These are phyloP conservation scores for Acromyrmex heyeri DNA, from an alignment of 1,140 invertebrate genomes.

Conservation along the genomic window DNA sequence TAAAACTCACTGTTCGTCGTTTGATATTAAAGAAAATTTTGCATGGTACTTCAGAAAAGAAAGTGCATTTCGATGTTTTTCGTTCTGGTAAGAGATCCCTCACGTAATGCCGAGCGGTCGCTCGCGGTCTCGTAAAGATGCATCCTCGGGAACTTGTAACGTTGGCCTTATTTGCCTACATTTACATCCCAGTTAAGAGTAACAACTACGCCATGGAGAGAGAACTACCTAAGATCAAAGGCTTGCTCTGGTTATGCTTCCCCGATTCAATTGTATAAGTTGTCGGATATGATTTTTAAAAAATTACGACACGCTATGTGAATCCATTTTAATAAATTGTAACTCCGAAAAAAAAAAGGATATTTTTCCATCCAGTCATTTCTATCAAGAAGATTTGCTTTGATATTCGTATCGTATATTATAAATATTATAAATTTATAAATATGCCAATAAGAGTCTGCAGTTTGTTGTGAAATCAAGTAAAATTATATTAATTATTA, in stretches of 20 bases:
- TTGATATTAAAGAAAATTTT: conserved; percentile 53
- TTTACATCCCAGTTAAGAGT: conserved; percentile 52
- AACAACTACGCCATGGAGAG: conserved; percentile 27
- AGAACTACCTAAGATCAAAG: conserved; percentile 41
- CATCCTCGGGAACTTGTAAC: conserved; percentile 35
- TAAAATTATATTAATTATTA: background rate
- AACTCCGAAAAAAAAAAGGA: background rate
- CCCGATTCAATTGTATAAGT: conserved; percentile 21
- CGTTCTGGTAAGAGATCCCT: conserved; percentile 32
- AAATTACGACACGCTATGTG: background rate
- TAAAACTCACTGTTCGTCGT: conserved; percentile 38
- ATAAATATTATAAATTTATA: background rate
- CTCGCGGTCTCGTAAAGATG: conserved; percentile 40
- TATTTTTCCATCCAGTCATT: background rate
- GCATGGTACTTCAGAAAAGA: conserved; percentile 63
- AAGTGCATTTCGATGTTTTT: conserved; percentile 67
- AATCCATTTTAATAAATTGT: background rate
- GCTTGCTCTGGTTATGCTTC: conserved; percentile 19
- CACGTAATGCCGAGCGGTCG: conserved; percentile 2
- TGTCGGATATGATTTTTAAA: conserved; percentile 36
- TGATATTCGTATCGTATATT: background rate
- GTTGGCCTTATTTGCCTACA: conserved; percentile 52
- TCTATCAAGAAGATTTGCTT: background rate
- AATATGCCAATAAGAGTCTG: background rate
- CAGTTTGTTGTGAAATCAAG: background rate